Conservation (phyloP, 2,888 invertebrate genomes). For the Lithophane ornitopus region DNA sequence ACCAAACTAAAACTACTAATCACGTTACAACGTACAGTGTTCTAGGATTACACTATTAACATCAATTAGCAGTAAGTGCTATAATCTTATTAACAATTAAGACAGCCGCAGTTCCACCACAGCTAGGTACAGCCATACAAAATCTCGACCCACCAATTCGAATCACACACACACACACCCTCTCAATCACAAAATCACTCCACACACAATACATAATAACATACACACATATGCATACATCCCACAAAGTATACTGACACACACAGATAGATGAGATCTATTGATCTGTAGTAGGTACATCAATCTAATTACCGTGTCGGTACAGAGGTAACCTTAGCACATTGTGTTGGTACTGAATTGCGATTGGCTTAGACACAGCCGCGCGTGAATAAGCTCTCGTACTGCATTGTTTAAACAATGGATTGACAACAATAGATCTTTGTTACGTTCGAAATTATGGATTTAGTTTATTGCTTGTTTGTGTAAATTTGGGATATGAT, state of each 20-base stretch:
- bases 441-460: neutral
- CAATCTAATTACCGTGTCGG: slow-evolving; percentile 51
- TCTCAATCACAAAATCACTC: neutral
- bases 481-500: neutral
- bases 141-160: neutral
- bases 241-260: neutral
- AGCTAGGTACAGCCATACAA: neutral
- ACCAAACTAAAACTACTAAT: neutral
- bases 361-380: slow-evolving; percentile 35
- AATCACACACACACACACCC: neutral
- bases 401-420: slow-evolving; percentile 62
- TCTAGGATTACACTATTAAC: neutral
- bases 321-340: neutral
- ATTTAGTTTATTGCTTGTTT: slow-evolving; percentile 9
- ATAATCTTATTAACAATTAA: neutral
- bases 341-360: slow-evolving; percentile 6
- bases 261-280: slow-evolving; percentile 5
- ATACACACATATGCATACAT: neutral
- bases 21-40: neutral
- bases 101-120: neutral
- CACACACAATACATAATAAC: slow-evolving; percentile 12
- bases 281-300: slow-evolving; percentile 17
- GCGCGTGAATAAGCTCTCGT: slow-evolving; percentile 44
- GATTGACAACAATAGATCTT: slow-evolving; percentile 49
- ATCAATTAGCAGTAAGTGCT: neutral